phyloP scores from a whole-genome alignment of 1,140 invertebrate genomes.

The Hyposmocoma kahamanoa region DNA sequence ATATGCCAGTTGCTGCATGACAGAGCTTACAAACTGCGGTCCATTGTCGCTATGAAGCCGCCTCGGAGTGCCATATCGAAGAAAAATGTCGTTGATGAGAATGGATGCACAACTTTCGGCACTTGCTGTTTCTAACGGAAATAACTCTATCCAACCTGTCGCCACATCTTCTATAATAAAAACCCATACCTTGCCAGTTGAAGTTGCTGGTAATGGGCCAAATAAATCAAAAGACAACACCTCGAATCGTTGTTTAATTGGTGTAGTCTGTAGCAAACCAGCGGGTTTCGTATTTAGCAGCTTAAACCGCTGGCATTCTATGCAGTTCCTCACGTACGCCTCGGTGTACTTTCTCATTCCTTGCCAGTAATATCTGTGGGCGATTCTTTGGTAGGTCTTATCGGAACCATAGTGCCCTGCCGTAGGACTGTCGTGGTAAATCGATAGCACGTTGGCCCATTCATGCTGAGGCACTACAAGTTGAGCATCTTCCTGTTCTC shows the following conservation, averaged over 20 bases:
- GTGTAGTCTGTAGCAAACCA: not conserved
- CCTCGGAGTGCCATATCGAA: conserved; percentile 17
- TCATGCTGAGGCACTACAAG: conserved; percentile 23
- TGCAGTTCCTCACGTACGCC: conserved; percentile 7
- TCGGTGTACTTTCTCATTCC: conserved; percentile 10
- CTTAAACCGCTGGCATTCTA: conserved; percentile 13
- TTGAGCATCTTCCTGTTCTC: conserved; percentile 25
- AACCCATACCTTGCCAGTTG: conserved; percentile 18
- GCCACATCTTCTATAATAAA: conserved; percentile 28
- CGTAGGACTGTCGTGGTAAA: conserved; percentile 31
- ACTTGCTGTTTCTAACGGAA: conserved; percentile 13
- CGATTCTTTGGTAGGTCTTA: conserved; percentile 9
- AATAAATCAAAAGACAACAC: conserved; percentile 8
- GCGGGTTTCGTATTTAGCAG: not conserved
- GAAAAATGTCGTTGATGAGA: conserved; percentile 15
- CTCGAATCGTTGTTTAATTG: conserved; percentile 14
- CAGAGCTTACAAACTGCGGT: conserved; percentile 13
- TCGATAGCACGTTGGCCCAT: conserved; percentile 13
- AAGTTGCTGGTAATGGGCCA: conserved; percentile 6
- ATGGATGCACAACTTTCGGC: conserved; percentile 27
- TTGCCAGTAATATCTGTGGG: conserved; percentile 12
- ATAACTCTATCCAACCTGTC: conserved; percentile 17
- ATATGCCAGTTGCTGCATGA: conserved; percentile 31
- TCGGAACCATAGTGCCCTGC: conserved; percentile 28
- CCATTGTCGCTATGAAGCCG: conserved; percentile 26